A percentile compares a stretch with the other conserved stretches of the same genome.
Conservation (phyloP, 2,888 invertebrate genomes). For the Heterodera filipjevi region DNA sequence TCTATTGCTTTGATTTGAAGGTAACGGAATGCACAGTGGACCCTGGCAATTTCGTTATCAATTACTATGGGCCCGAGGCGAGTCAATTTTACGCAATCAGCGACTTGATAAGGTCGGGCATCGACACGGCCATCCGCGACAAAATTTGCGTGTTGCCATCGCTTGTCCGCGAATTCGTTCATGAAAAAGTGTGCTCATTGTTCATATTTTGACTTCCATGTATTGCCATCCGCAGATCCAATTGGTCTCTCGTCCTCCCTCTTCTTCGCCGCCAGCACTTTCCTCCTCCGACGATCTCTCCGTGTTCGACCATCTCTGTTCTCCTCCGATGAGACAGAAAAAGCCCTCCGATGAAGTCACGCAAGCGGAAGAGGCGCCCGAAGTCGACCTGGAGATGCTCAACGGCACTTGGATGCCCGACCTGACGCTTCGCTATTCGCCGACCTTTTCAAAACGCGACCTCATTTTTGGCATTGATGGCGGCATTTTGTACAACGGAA, state of each 20-base stretch:
- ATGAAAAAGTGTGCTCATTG: constrained; percentile 37
- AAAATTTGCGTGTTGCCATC: constrained; percentile 44
- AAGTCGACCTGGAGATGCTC: constrained; percentile 36
- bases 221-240: constrained; percentile 10
- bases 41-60: constrained; percentile 38
- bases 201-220: not conserved
- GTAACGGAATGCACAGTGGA: constrained; percentile 41
- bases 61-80: constrained; percentile 42
- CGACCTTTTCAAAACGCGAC: constrained; percentile 55
- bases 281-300: not conserved
- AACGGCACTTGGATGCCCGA: constrained; percentile 53
- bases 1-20: constrained; percentile 1
- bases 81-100: constrained; percentile 44
- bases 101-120: constrained; percentile 40
- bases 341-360: too few species aligned
- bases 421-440: constrained; percentile 57
- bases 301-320: constrained; percentile 35
- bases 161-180: constrained; percentile 40
- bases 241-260: not conserved
- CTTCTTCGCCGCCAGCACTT: not conserved
- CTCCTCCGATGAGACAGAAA: not conserved
- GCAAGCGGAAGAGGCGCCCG: constrained; percentile 37
- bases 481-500: constrained; percentile 55
- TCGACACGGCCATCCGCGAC: constrained; percentile 40
- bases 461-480: constrained; percentile 60